phyloP scores from a whole-genome alignment of 2,797 vertebrate species.

The Caiman crocodilus region DNA sequence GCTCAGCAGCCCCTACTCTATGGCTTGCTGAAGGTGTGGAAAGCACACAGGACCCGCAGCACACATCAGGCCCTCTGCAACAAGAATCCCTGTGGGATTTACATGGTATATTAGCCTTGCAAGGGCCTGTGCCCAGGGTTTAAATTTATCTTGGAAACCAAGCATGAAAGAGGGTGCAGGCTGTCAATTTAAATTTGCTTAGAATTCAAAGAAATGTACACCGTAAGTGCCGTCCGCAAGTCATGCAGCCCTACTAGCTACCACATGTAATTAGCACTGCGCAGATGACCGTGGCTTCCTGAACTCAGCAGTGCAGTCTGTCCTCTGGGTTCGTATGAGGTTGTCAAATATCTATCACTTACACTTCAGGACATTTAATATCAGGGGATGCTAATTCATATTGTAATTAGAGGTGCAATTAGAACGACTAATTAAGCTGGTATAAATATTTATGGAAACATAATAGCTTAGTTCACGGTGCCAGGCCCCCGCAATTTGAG shows the following conservation, averaged over 20 bases:
- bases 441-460: conserved; percentile 64
- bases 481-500: not conserved
- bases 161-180: not conserved
- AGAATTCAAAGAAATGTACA: not conserved
- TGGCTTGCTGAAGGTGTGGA: too few species aligned
- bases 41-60: too few species aligned
- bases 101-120: too few species aligned
- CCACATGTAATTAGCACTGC: not conserved
- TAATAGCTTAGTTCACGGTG: not conserved
- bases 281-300: too few species aligned
- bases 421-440: conserved; percentile 43
- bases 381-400: conserved; percentile 13
- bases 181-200: not conserved
- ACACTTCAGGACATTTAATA: conserved; percentile 23
- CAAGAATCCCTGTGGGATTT: too few species aligned
- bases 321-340: not conserved
- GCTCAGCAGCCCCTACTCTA: too few species aligned
- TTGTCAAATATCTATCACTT: conserved; percentile 19
- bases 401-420: conserved; percentile 62
- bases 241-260: too few species aligned
- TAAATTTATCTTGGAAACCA: too few species aligned
- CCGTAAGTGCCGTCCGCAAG: not conserved
- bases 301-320: fast-evolving
- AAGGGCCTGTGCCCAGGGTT: too few species aligned
- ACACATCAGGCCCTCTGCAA: too few species aligned